phyloP scores from a whole-genome alignment of 53 echinoderm and acorn worm species.

The Astropecten irregularis region DNA sequence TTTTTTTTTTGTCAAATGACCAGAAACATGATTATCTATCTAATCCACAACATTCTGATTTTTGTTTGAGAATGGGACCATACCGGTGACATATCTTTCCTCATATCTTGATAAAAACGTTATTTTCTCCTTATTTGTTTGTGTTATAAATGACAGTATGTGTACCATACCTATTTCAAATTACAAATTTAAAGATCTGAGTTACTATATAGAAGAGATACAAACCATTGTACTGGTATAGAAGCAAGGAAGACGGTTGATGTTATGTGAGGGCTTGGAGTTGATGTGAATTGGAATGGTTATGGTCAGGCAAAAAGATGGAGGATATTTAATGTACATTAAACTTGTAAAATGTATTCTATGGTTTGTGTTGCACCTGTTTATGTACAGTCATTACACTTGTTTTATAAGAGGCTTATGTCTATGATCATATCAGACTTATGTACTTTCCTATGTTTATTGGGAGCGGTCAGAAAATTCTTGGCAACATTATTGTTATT shows the following conservation, averaged over 20 bases:
- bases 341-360: conserved; percentile 29
- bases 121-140: neutral
- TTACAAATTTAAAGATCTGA: neutral
- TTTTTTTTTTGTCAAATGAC: conserved; percentile 6
- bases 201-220: conserved; percentile 4
- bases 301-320: too few species aligned
- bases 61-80: conserved; percentile 19
- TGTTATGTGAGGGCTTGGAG: neutral
- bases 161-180: conserved; percentile 38
- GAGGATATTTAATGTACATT: conserved; percentile 57
- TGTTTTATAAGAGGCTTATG: too few species aligned
- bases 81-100: neutral
- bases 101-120: neutral
- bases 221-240: conserved; percentile 39
- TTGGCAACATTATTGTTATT: too few species aligned
- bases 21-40: neutral
- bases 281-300: neutral
- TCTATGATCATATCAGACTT: too few species aligned
- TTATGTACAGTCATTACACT: neutral
- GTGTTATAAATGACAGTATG: conserved; percentile 35
- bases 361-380: neutral
- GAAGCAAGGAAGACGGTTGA: conserved; percentile 10
- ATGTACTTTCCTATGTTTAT: too few species aligned
- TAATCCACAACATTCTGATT: conserved; percentile 25
- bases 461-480: too few species aligned